Evolutionary conservation across 2,113 vertebrate species (phyloP).

Genomic region (Nothobranchius kuhntae): DNA sequence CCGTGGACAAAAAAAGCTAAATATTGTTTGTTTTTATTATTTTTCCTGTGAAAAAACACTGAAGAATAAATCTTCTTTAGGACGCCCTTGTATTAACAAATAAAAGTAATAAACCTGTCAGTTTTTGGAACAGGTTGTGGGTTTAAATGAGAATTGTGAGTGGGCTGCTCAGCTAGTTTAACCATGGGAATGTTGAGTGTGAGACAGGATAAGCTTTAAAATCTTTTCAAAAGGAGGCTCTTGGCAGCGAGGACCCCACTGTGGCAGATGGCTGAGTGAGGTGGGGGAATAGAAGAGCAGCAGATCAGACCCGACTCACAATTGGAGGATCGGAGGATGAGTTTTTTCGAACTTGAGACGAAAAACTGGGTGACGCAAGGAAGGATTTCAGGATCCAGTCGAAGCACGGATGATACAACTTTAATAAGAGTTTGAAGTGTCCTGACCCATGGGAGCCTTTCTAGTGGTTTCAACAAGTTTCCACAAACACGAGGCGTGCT

Average conservation of each 20-base stretch:
- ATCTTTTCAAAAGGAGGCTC: slow-evolving; percentile 52
- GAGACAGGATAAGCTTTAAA: slow-evolving; percentile 53
- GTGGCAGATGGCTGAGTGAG: slow-evolving; percentile 77
- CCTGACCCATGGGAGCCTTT: slow-evolving; percentile 23
- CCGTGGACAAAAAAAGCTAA: too few species aligned
- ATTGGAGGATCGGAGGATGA: slow-evolving; percentile 51
- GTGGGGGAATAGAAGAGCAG: slow-evolving; percentile 62
- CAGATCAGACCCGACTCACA: slow-evolving; percentile 65
- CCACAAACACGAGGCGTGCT: slow-evolving; percentile 33
- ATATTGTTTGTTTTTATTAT: too few species aligned
- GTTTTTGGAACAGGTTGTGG: not conserved
- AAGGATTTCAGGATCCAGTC: slow-evolving; percentile 41
- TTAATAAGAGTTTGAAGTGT: slow-evolving; percentile 47
- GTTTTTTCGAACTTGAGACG: slow-evolving; percentile 57
- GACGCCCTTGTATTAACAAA: not conserved
- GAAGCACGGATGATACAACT: slow-evolving; percentile 58
- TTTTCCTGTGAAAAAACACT: too few species aligned
- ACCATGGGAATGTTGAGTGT: slow-evolving; percentile 29
- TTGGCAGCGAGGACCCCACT: slow-evolving; percentile 59
- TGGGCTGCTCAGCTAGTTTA: slow-evolving; percentile 24
- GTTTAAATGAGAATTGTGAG: not conserved
- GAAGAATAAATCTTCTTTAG: too few species aligned
- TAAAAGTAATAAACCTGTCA: not conserved
- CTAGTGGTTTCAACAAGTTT: slow-evolving; percentile 30
- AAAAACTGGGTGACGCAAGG: slow-evolving; percentile 46